Conservation (phyloP, 1,140 invertebrate genomes). For the Luehdorfia chinensis region DNA sequence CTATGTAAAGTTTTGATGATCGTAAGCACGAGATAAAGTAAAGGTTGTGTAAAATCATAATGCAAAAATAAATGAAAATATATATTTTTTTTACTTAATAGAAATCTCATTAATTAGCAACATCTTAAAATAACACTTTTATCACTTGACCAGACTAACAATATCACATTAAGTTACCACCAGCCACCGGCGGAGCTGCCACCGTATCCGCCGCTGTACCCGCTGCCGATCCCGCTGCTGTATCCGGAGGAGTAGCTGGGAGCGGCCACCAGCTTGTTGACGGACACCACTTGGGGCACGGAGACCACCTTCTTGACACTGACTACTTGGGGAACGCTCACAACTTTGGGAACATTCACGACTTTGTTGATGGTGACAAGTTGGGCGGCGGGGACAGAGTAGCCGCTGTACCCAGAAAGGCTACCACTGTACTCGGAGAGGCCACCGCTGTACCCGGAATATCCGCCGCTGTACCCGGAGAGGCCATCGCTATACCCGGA, state of each 20-base stretch:
- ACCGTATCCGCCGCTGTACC: slow-evolving; percentile 6
- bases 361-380: slow-evolving; percentile 37
- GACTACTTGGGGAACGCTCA: slow-evolving; percentile 32
- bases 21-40: too few relatives aligned
- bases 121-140: too few relatives aligned
- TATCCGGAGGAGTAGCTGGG: slow-evolving; percentile 23
- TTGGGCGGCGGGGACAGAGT: slow-evolving; percentile 22
- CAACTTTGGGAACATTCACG: slow-evolving; percentile 37
- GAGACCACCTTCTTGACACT: slow-evolving; percentile 33
- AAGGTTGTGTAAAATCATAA: too few relatives aligned
- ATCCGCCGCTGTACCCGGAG: slow-evolving; percentile 4
- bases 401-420: slow-evolving; percentile 19
- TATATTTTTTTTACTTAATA: too few relatives aligned
- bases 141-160: too few relatives aligned
- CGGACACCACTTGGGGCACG: background rate
- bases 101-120: too few relatives aligned
- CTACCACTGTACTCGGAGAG: slow-evolving; percentile 6
- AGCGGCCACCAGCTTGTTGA: slow-evolving; percentile 34
- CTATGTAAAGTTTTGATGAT: too few relatives aligned
- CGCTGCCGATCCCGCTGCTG: slow-evolving; percentile 6
- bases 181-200: slow-evolving; percentile 16
- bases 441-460: background rate
- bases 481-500: slow-evolving; percentile 2
- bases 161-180: slow-evolving; percentile 21
- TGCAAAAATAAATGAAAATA: too few relatives aligned